Evolutionary conservation across 2,113 vertebrate species (phyloP), one percentile per base, ranked within the genome.

Genomic region (Corapipo altera): DNA sequence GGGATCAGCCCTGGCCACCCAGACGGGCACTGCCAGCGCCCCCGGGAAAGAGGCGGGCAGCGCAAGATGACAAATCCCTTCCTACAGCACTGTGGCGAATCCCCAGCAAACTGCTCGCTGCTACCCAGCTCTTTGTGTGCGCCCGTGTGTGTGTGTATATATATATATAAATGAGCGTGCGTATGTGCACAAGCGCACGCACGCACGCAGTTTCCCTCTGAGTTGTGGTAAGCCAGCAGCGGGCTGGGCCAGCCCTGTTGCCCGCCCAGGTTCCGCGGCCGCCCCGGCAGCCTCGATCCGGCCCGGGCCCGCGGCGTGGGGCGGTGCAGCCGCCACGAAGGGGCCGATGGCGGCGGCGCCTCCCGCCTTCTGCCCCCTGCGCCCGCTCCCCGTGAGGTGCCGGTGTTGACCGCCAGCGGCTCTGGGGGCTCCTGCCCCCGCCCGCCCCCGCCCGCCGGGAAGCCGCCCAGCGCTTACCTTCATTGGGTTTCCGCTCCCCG

Each of bases 401-500:
- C 81, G 74, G 88, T 39, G 70, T 85, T 48, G 86, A 76, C 86
- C 51, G n/a, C 54, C 86, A 22, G 69, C 54, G 59, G 43, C 46
- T 51, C 37, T 39, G 49, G 65, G 79, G 85, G 55, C 65, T 67
- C 67, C 65, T 35, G 48, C 26, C 55, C 55, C 85, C 35, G 54
- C 39, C 24, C 55, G 13, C 39, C 71, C 75, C 76, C 77, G 37
- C 81, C 86, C 82, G 33, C 80, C 84, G 75, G 51, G 89, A 69
- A 94, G 71, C 76, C 71, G 51, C 58, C 44, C 89, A 16, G 73
- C 46, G 43, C 98, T 98, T 97, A 98, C 98, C 97, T 96, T 98
- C 97, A 12, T 94, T 96, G 76, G 95, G 62, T 94, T 97, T 98
- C 88, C 93, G 93, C 54, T 98, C 97, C 94, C 97, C 96, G 89